Conservation (phyloP, 2,888 invertebrate genomes). For the Ferrisia virgata region DNA sequence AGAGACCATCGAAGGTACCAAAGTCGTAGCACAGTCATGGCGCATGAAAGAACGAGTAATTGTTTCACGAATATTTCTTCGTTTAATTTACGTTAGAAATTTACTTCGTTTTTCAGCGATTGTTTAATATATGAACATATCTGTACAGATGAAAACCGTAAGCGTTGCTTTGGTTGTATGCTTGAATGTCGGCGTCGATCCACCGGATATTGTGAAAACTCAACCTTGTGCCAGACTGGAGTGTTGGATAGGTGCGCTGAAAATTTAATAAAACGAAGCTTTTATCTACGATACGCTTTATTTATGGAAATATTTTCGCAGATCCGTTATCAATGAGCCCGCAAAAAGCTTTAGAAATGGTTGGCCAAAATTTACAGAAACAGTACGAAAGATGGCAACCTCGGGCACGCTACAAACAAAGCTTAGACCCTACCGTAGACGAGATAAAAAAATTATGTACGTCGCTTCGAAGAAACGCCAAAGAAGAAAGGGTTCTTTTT, state of each 20-base stretch:
- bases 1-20: slow-evolving; percentile 67
- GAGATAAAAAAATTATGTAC: slow-evolving; percentile 96
- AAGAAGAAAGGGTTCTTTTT: slow-evolving; percentile 96
- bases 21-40: slow-evolving; percentile 75
- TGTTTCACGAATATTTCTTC: too few relatives aligned
- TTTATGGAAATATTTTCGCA: slow-evolving; percentile 51
- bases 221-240: slow-evolving; percentile 93
- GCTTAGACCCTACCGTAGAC: slow-evolving; percentile 94
- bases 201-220: slow-evolving; percentile 95
- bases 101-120: not conserved
- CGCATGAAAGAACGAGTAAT: slow-evolving; percentile 84
- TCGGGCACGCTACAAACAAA: slow-evolving; percentile 93
- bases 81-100: not conserved
- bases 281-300: not conserved
- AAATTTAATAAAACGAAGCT: not conserved
- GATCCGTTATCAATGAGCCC: slow-evolving; percentile 86
- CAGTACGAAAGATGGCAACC: slow-evolving; percentile 99
- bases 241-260: slow-evolving; percentile 86
- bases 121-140: not conserved
- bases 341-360: slow-evolving; percentile 86
- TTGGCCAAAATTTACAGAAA: slow-evolving; percentile 85
- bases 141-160: slow-evolving; percentile 90
- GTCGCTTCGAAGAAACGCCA: slow-evolving; percentile 90
- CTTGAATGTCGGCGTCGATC: slow-evolving; percentile 98
- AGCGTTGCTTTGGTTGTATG: slow-evolving; percentile 97